phyloP scores from a whole-genome alignment of 2,113 vertebrate species.

The Emydura subglobosa region DNA sequence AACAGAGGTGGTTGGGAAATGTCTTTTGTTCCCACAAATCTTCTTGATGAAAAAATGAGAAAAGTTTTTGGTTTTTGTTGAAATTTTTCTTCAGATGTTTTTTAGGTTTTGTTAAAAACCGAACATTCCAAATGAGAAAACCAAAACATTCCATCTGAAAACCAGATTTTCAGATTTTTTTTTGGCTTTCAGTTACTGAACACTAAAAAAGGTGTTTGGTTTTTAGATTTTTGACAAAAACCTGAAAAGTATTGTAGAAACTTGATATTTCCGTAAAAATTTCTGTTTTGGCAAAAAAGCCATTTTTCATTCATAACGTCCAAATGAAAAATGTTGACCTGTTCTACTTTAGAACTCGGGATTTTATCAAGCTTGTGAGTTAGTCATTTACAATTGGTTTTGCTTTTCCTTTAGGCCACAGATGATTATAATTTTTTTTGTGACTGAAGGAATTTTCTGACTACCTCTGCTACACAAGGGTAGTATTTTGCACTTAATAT shows the following conservation, averaged over 20 bases:
- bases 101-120: not conserved
- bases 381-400: not conserved
- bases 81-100: not conserved
- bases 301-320: not conserved
- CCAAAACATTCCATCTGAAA: not conserved
- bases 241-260: not conserved
- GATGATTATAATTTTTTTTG: not conserved
- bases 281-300: not conserved
- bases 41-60: not conserved
- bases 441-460: slow-evolving; percentile 26
- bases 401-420: not conserved
- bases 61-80: not conserved
- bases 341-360: not conserved
- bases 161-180: not conserved
- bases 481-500: not conserved
- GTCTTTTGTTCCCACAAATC: not conserved
- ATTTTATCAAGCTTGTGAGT: slow-evolving; percentile 1
- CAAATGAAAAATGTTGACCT: not conserved
- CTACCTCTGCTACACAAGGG: not conserved
- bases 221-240: not conserved
- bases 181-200: not conserved
- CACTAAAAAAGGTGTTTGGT: not conserved
- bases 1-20: not conserved
- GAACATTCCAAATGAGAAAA: not conserved
- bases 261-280: not conserved